Base-by-base conservation (phyloP, 2,797 vertebrate genomes). In the Cossypha polioptera region DNA sequence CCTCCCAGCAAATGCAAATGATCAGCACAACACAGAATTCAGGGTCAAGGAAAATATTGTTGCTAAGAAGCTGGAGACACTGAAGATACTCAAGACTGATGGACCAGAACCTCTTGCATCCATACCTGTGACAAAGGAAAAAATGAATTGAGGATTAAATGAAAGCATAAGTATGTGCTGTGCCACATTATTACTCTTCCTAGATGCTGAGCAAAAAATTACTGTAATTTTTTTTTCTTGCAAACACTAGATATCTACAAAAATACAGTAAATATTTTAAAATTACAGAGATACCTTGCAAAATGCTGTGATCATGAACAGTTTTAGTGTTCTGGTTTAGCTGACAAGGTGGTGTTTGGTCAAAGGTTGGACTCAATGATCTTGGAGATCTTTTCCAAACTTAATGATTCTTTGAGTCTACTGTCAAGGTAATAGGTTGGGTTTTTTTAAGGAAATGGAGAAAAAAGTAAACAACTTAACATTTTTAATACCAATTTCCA, bases 21-120 rank as follows among this genome's bases (percentile, higher is more conserved):
- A 92, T 95, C 94, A 97, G 93, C 97, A 98, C 93, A 97, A 94
- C 62, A 92, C 16, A 4, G 91, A 95, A 87, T 92, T 88, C 29
- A 98, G 93, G 98, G 97, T 90, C 71, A 96, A 92, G 97, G 98
- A 94, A 97, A 97, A 93, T 54, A 97, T 71, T 40, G 97, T 79
- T 88, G 98, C 92, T 86, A 99, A 93, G 76, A 98, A 97, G 79
- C 96, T 90, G 35, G 97, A 96, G 57, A 97, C 74, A 59, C 88
- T 94, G 87, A 93, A 95, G 57, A 94, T 87, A 62, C 47, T 94
- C 36, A 95, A 94, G 77, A 95, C 29, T 65, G 96, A 90, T 5
- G 98, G 97, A 53, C 98, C 97, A 35, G 98, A 99, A 62, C 99
- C 99, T 91, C 98, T 98, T 5, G 99, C 99, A 91, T 99, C 98